A percentile compares a stretch with the other conserved stretches of the same genome.
These are phyloP conservation scores for Calvadosia cruxmelitensis DNA, from an alignment of 30 jellyfish, hydroid and myxozoan species.

Conservation along the genomic window DNA sequence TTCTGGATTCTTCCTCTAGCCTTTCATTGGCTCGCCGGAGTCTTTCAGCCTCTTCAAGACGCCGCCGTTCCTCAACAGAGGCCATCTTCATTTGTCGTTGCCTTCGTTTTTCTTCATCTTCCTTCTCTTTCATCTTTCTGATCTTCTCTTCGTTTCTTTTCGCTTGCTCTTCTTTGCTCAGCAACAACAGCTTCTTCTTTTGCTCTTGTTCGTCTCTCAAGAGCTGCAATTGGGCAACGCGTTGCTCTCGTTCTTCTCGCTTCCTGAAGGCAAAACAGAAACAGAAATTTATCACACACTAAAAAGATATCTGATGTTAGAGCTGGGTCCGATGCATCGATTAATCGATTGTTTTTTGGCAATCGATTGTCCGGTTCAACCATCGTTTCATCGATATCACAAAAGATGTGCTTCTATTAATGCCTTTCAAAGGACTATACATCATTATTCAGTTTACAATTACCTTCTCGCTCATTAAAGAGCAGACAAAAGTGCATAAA, in stretches of 20 bases:
- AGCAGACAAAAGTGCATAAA: too few relatives aligned
- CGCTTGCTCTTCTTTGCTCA: slow-evolving; percentile 2
- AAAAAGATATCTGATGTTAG: too few relatives aligned
- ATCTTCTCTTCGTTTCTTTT: slow-evolving; percentile 48
- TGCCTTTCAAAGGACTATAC: too few relatives aligned
- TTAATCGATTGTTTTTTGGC: too few relatives aligned
- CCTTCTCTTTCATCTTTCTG: slow-evolving; percentile 44
- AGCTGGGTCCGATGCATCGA: too few relatives aligned
- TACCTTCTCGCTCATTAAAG: too few relatives aligned
- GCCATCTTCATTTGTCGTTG: slow-evolving; percentile 69
- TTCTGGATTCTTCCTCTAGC: slow-evolving; percentile 63
- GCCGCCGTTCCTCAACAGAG: slow-evolving; percentile 76
- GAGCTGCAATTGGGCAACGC: slow-evolving; percentile 59
- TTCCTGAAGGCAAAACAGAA: slow-evolving; percentile 20
- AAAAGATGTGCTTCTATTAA: background rate
- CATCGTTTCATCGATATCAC: background rate
- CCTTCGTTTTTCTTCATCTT: slow-evolving; percentile 56
- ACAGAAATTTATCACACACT: too few relatives aligned
- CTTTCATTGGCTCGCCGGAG: slow-evolving; percentile 28
- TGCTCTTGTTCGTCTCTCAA: slow-evolving; percentile 66
- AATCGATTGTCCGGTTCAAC: background rate
- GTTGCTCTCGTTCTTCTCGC: slow-evolving; percentile 80
- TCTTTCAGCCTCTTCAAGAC: slow-evolving; percentile 55
- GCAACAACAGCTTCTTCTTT: slow-evolving; percentile 22
- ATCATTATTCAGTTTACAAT: too few relatives aligned